Base-by-base conservation (phyloP, 2,888 invertebrate genomes). In the Hanleya hanleyi region DNA sequence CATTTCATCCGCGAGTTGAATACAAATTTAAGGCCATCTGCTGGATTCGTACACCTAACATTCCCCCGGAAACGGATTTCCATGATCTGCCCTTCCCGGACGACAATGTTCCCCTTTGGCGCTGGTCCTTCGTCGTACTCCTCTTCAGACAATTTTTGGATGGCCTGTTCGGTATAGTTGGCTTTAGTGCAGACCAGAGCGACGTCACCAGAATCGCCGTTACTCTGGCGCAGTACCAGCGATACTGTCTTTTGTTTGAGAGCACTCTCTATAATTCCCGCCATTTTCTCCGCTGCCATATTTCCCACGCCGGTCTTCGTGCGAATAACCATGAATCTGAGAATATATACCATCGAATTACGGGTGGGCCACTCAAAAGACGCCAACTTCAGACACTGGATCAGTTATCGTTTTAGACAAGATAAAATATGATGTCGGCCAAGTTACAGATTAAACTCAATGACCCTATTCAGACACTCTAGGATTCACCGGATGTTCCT, bases 41-140 rank as follows among this genome's bases (percentile, higher is more conserved):
- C 67, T 22, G 61, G 64, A 38, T 71, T 68, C 22, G 51, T 15
- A 47, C 78, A 77, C 18, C 76, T 65, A 0, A 89, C 70, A 73
- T 89, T 89, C 50, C 88, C 88, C 41, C 89, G 79, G 75, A 89
- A 89, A 15, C 75, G 67, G 7, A 89, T 47, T n/a, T 79, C 77
- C 38, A 89, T 38, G 15, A 79, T 66, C 73, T 88, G 87, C n/a
- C 89, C 89, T 75, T 89, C 89, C 29, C 73, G 76, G 9, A 89
- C 70, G 26, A 82, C 67, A 5, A 88, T 51, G 12, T 85, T 85
- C 12, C 73, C 69, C 68, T 84, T 85, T 6, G 84, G 82, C 18
- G 74, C 41, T 3, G 86, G 87, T 0, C 88, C 87, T n/a, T 84
- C 80, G 7, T 80, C 81, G 72, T 81, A 88, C 2, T 86, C 87